phyloP scores from a whole-genome alignment of 2,888 invertebrate species.

The Agrotis puta region DNA sequence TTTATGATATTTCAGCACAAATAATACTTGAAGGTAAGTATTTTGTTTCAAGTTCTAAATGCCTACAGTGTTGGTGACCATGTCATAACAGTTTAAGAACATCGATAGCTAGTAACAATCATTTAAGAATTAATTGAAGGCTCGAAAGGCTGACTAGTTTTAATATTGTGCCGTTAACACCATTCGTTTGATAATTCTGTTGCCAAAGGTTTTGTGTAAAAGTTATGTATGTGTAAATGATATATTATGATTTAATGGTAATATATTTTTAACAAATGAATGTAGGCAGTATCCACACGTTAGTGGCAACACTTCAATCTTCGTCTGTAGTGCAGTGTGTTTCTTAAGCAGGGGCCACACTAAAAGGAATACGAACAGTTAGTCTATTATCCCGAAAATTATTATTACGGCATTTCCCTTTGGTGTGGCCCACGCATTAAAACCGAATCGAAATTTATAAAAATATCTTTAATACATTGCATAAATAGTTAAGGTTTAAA shows the following conservation, averaged over 20 bases:
- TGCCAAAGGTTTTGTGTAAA: constrained; percentile 14
- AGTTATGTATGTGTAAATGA: constrained; percentile 17
- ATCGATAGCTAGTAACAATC: background rate
- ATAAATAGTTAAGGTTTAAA: background rate
- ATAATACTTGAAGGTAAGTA: too few relatives aligned
- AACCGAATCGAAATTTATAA: background rate
- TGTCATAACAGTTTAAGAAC: too few relatives aligned
- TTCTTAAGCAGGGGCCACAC: too few relatives aligned
- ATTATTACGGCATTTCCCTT: too few relatives aligned
- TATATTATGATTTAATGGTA: too few relatives aligned
- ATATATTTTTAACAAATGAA: too few relatives aligned
- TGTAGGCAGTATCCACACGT: too few relatives aligned
- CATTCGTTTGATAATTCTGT: constrained; percentile 22
- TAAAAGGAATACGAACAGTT: too few relatives aligned
- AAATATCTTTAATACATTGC: background rate
- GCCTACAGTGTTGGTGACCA: too few relatives aligned
- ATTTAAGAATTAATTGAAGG: constrained; percentile 52
- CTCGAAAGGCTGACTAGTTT: constrained; percentile 81
- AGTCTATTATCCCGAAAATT: too few relatives aligned
- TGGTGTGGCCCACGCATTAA: background rate
- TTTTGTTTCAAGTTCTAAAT: too few relatives aligned
- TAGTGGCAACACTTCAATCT: background rate
- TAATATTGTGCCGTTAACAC: constrained; percentile 55
- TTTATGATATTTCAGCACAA: too few relatives aligned
- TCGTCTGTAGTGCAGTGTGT: background rate